These are phyloP conservation scores for Axinella damicornis DNA, from an alignment of 37 sponge, comb jelly and placozoan species.

Conservation along the genomic window DNA sequence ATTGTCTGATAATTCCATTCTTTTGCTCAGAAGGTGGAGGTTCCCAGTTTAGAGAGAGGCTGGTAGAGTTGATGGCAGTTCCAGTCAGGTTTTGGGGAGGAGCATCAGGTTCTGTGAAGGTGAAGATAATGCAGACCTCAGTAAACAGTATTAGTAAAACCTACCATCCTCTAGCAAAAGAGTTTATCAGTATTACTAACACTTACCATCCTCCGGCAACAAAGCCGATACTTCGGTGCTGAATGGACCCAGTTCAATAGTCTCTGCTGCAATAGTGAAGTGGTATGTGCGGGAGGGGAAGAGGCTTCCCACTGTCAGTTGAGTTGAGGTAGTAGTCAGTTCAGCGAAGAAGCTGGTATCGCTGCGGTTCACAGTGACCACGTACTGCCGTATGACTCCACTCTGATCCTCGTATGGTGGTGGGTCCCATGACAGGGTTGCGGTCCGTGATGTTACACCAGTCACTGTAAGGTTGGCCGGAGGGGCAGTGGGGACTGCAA, in stretches of 20 bases:
- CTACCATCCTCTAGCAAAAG: background rate
- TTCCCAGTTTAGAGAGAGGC: too few species aligned
- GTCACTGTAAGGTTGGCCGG: background rate
- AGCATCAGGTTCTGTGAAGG: too few species aligned
- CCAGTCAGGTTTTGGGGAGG: too few species aligned
- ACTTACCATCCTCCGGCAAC: background rate
- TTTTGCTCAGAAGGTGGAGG: too few species aligned
- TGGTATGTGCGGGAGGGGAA: conserved; percentile 35
- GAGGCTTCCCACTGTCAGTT: background rate
- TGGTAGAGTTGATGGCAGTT: too few species aligned
- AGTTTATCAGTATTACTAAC: too few species aligned
- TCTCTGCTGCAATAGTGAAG: conserved; percentile 44
- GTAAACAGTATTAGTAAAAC: background rate
- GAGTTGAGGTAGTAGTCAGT: background rate
- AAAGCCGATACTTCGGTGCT: too few species aligned
- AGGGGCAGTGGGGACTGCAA: conserved; percentile 3
- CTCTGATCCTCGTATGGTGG: conserved; percentile 1
- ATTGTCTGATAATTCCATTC: too few species aligned
- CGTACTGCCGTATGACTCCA: conserved; percentile 41
- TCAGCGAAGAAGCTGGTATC: background rate
- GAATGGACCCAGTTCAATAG: conserved; percentile 42
- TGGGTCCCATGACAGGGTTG: conserved; percentile 22
- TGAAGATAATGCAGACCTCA: too few species aligned
- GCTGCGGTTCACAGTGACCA: background rate
- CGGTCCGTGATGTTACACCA: background rate